Evolutionary conservation across 2,888 invertebrate species (phyloP).

Genomic region (Acleris emargana): DNA sequence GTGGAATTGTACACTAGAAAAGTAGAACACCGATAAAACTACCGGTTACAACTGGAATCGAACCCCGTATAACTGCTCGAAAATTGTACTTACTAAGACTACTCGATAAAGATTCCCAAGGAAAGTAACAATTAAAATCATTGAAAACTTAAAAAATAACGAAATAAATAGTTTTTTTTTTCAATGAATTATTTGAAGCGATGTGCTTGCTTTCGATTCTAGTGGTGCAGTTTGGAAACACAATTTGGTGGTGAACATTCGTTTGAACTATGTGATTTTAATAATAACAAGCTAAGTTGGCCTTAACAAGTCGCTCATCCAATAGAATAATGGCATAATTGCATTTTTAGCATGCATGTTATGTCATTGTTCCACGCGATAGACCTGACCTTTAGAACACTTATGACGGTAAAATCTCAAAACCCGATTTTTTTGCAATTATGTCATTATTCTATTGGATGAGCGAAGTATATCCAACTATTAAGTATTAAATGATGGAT

Average conservation of each 20-base stretch:
- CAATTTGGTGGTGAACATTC: not conserved
- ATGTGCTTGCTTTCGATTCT: conserved; percentile 52
- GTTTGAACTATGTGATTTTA: not conserved
- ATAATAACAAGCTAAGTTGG: no score
- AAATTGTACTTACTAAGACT: conserved; percentile 69
- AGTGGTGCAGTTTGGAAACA: conserved; percentile 17
- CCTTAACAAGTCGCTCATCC: no score
- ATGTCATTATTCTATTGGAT: no score
- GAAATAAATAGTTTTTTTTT: conserved; percentile 77
- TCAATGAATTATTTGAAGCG: conserved; percentile 54
- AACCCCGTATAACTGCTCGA: conserved; percentile 59
- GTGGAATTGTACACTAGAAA: conserved; percentile 75
- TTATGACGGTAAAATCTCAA: no score
- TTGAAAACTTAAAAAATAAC: conserved; percentile 82
- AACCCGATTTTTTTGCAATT: no score
- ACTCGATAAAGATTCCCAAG: conserved; percentile 80
- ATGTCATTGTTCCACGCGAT: no score
- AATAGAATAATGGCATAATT: no score
- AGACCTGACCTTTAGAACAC: no score
- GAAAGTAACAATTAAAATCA: conserved; percentile 82
- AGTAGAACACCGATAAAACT: conserved; percentile 44
- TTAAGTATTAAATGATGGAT: no score
- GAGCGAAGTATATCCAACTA: no score
- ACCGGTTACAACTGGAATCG: conserved; percentile 40
- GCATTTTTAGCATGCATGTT: no score